Conservation (phyloP, 2,888 invertebrate species). For the Euspilapteryx auroguttella region DNA sequence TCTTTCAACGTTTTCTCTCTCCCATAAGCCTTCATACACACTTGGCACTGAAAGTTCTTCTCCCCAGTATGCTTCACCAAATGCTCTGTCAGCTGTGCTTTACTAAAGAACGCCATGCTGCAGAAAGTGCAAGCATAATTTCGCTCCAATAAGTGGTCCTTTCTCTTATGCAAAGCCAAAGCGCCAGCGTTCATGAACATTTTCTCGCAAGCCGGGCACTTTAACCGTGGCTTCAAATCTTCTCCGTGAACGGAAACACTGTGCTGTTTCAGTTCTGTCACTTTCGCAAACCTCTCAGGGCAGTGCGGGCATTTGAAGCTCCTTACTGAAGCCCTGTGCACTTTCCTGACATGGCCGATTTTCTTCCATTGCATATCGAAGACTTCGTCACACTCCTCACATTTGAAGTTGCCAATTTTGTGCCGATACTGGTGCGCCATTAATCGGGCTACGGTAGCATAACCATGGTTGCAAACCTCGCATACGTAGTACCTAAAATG, state of each 20-base stretch:
- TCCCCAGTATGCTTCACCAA: constrained; percentile 35
- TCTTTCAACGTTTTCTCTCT: constrained; percentile 34
- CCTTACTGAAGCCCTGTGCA: too few species aligned
- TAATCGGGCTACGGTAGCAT: constrained; percentile 5
- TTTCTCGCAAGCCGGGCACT: constrained; percentile 2
- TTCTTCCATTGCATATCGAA: constrained; percentile 9
- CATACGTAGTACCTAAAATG: constrained; percentile 27
- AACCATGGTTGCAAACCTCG: constrained; percentile 15
- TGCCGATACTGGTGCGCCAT: constrained; percentile 9
- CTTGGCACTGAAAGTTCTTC: constrained; percentile 27
- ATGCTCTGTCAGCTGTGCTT: constrained; percentile 1
- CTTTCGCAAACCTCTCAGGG: constrained; percentile 11
- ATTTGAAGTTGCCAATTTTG: constrained; percentile 13
- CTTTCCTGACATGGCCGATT: constrained; percentile 10
- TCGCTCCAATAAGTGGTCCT: constrained; percentile 2
- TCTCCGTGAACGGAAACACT: constrained; percentile 10
- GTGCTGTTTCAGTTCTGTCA: constrained; percentile 11
- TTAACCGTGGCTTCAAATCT: neutral
- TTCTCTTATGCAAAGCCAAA: neutral
- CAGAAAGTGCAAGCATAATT: constrained; percentile 6
- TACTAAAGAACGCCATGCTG: neutral
- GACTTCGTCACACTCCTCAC: constrained; percentile 11
- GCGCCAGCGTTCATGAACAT: neutral
- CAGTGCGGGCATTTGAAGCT: constrained; percentile 13
- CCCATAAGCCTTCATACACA: constrained; percentile 39